These are phyloP conservation scores for Metopolophium dirhodum DNA, from an alignment of 1,140 invertebrate species.

Conservation along the genomic window DNA sequence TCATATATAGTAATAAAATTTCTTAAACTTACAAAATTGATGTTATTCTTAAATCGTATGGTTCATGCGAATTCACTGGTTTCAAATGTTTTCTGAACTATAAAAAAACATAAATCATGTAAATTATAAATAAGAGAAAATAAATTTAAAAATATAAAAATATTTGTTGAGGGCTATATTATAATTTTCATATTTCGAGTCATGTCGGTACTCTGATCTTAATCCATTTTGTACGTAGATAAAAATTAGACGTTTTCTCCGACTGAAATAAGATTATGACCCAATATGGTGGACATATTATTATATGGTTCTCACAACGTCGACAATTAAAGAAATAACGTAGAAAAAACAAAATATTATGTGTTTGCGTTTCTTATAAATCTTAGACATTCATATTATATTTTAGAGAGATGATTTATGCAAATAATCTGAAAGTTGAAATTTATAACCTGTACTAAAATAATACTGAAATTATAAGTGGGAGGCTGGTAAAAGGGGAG, in stretches of 20 bases:
- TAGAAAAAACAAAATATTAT: not conserved
- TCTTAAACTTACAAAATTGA: constrained; percentile 23
- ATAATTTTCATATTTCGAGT: not conserved
- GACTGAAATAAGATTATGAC: not conserved
- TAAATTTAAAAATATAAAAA: not conserved
- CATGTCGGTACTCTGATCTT: not conserved
- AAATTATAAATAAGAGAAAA: not conserved
- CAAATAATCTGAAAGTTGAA: not conserved
- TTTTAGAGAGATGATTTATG: not conserved
- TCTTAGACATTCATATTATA: not conserved
- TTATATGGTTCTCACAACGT: not conserved
- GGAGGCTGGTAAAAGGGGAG: not conserved
- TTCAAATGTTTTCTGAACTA: constrained; percentile 48
- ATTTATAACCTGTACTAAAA: not conserved
- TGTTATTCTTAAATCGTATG: constrained; percentile 35
- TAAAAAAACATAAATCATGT: constrained; percentile 10
- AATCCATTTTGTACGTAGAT: not conserved
- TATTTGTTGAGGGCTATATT: not conserved
- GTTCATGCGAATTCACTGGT: not conserved
- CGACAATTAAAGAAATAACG: not conserved
- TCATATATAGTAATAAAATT: not conserved
- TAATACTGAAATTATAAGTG: not conserved
- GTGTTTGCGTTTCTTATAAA: not conserved
- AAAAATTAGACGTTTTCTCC: not conserved
- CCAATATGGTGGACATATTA: not conserved